A percentile compares a stretch with the other conserved stretches of the same genome.
Evolutionary conservation across 2,888 invertebrate genomes (phyloP).

Genomic region (Hemaris fuciformis): DNA sequence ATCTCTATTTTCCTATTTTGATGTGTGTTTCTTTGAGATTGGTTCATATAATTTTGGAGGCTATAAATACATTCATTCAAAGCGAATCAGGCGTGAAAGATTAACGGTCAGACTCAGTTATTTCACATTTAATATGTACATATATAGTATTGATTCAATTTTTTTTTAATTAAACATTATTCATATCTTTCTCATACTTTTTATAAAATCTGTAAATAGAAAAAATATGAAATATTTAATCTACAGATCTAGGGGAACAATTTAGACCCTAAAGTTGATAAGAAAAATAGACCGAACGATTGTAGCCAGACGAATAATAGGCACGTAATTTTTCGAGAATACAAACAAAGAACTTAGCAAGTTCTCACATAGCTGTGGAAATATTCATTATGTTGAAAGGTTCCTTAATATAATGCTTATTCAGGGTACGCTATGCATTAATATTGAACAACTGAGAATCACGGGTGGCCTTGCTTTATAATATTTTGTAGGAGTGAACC

Average conservation of each 20-base stretch:
- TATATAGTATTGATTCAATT: too few relatives aligned
- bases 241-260: background rate
- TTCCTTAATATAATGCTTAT: constrained; percentile 45
- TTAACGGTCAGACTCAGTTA: too few relatives aligned
- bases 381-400: constrained; percentile 60
- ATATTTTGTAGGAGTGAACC: constrained; percentile 32
- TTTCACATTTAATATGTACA: too few relatives aligned
- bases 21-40: too few relatives aligned
- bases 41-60: too few relatives aligned
- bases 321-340: constrained; percentile 7
- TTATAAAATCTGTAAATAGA: too few relatives aligned
- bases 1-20: too few relatives aligned
- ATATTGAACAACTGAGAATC: constrained; percentile 48
- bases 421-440: constrained; percentile 41
- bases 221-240: background rate
- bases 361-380: constrained; percentile 39
- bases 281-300: background rate
- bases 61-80: too few relatives aligned
- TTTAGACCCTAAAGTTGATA: background rate
- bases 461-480: constrained; percentile 35
- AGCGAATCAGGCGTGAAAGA: too few relatives aligned
- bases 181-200: too few relatives aligned
- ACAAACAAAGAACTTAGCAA: constrained; percentile 38
- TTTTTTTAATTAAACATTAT: too few relatives aligned
- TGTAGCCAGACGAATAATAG: background rate